Conservation (phyloP, 2,888 invertebrate genomes). For the Drosophila dives region DNA sequence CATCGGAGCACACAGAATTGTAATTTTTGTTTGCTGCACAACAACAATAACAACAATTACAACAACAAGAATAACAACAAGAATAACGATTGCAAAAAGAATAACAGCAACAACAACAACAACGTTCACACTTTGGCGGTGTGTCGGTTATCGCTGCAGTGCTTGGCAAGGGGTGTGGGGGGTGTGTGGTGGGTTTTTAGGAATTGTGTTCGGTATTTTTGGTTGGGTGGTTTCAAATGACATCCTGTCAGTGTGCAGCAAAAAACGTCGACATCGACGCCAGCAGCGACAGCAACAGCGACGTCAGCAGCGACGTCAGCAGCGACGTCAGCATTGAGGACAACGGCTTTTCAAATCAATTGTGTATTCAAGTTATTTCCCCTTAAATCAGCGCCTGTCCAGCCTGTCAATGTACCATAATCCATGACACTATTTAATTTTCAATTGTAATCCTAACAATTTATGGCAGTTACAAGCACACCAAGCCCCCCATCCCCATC, state of each 20-base stretch:
- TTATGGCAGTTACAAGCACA: constrained; percentile 50
- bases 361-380: constrained; percentile 72
- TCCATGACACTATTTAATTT: constrained; percentile 76
- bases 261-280: constrained; percentile 10
- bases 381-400: constrained; percentile 72
- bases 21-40: constrained; percentile 57
- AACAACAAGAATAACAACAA: constrained; percentile 8
- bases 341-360: constrained; percentile 76
- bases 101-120: constrained; percentile 13
- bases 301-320: constrained; percentile 30
- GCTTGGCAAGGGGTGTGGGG: constrained; percentile 10
- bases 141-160: constrained; percentile 67
- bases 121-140: constrained; percentile 70
- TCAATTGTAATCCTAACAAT: constrained; percentile 68
- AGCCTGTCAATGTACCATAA: constrained; percentile 64
- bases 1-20: constrained; percentile 46
- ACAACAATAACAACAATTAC: constrained; percentile 27
- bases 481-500: accelerated
- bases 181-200: neutral
- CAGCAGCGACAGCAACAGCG: constrained; percentile 13
- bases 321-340: constrained; percentile 42
- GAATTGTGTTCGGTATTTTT: constrained; percentile 12
- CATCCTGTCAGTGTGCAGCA: constrained; percentile 59
- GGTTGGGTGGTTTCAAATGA: constrained; percentile 52
- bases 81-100: constrained; percentile 8